Conservation (phyloP, 2,888 invertebrate genomes). For the Nemurella pictetii region DNA sequence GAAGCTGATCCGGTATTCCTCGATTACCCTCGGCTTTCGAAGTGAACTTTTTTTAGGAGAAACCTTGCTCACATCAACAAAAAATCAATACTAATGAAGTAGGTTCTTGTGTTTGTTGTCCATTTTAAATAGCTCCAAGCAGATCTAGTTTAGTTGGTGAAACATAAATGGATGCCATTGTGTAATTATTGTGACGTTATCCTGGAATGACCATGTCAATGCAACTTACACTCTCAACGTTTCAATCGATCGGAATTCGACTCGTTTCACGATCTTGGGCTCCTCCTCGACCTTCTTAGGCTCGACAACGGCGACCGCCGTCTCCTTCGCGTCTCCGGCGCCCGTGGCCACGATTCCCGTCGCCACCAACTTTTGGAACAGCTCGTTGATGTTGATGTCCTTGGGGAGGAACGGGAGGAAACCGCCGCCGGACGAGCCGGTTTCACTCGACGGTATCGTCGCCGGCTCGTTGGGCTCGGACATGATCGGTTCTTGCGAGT, state of each 20-base stretch:
- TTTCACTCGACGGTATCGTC: neutral
- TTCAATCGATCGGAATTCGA: conserved; percentile 70
- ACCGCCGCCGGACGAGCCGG: conserved; percentile 49
- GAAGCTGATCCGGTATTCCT: too few species aligned
- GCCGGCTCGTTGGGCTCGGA: conserved; percentile 4
- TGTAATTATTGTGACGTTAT: too few species aligned
- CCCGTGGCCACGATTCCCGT: conserved; percentile 70
- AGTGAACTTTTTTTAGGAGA: too few species aligned
- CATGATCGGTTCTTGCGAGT: conserved; percentile 33
- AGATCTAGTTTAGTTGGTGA: too few species aligned
- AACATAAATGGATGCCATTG: too few species aligned
- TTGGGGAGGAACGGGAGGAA: conserved; percentile 39
- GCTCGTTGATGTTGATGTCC: conserved; percentile 71
- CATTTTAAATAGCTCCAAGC: too few species aligned
- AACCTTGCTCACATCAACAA: too few species aligned
- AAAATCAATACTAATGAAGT: too few species aligned
- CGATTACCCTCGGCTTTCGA: too few species aligned
- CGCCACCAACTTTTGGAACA: conserved; percentile 83
- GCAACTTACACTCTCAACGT: conserved; percentile 70
- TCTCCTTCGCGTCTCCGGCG: conserved; percentile 40
- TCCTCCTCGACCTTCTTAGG: conserved; percentile 47
- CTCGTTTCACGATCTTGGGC: conserved; percentile 57
- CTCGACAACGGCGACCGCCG: conserved; percentile 45
- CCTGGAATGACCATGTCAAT: too few species aligned
- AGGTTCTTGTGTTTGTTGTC: too few species aligned